Evolutionary conservation across 2,888 invertebrate genomes (phyloP), one percentile per base, ranked within the genome.

Genomic region (Ashinkailepas kermadecensis): DNA sequence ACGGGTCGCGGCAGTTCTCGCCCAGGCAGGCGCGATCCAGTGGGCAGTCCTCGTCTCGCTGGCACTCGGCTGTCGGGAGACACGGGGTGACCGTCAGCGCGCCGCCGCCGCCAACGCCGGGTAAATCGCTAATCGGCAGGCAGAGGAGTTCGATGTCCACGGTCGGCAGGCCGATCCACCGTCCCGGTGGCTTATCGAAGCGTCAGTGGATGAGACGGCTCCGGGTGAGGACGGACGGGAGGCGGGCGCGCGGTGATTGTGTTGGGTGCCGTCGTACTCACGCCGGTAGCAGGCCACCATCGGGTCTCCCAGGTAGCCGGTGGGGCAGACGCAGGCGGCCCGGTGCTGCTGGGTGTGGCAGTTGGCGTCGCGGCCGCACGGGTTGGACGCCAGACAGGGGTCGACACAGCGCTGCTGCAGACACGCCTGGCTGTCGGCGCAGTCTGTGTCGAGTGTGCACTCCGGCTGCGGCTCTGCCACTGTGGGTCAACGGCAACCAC

Each of bases 251-350:
- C 12, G 67, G 25, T 1, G 67, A n/a, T 4, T 13, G 67, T 67
- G 67, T 67, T 67, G 13, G 67, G 10, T 0, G 23, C 65, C 0
- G 65, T 25, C 21, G 70, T 65, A 85, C 92, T 92, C 90, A 95
- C 95, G 94, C 90, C 93, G 94, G 87, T 93, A 95, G 86, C 96
- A 96, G 84, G 92, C 91, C 25, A 92, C 88, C 87, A 95, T 92
- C 59, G 96, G 95, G 88, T 96, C 94, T 83, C 96, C 96, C 81
- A 94, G 94, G 85, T 89, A 91, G 62, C 94, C 94, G 0, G 89
- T 89, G 74, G 95, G 95, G 87, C 96, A 96, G 82, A 91, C 90
- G 86, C 96, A 96, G 83, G 93, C 92, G 0, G 94, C 92, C 81
- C 91, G 90, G 86, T 96, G 96, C 70, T 92, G 92, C 90, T 84